Percentiles rank a stretch among this genome's conserved stretches.
phyloP scores from a whole-genome alignment of 2,888 invertebrate genomes.

The Drosophila nigricruria region DNA sequence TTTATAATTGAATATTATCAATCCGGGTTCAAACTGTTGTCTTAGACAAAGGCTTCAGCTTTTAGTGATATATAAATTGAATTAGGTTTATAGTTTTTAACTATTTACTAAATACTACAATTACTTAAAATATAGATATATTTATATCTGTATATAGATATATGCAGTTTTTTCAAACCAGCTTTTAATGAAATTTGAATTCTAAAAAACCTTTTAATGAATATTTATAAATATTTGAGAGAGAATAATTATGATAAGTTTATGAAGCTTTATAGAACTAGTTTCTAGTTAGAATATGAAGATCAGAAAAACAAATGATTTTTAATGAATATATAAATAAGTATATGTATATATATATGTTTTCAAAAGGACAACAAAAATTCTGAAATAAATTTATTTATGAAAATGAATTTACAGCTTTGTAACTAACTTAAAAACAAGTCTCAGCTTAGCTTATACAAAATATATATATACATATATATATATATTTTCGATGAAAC shows the following conservation, averaged over 20 bases:
- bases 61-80: neutral
- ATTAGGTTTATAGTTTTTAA: neutral
- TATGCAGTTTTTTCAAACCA: neutral
- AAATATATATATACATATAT: neutral
- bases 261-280: constrained; percentile 2
- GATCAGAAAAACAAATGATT: neutral
- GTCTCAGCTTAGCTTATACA: neutral
- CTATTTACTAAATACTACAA: neutral
- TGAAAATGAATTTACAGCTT: too few species aligned
- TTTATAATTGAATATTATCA: neutral
- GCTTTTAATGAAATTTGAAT: neutral
- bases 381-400: neutral
- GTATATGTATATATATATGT: neutral
- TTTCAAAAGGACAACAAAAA: neutral
- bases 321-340: neutral
- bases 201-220: neutral
- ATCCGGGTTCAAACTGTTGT: too few species aligned
- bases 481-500: neutral
- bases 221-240: constrained; percentile 1
- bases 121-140: neutral
- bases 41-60: neutral
- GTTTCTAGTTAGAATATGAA: neutral
- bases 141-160: neutral
- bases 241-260: neutral
- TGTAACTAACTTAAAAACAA: neutral